These are phyloP conservation scores for Holacanthella duospinosa DNA, from an alignment of 2,888 invertebrate species.

Conservation along the genomic window DNA sequence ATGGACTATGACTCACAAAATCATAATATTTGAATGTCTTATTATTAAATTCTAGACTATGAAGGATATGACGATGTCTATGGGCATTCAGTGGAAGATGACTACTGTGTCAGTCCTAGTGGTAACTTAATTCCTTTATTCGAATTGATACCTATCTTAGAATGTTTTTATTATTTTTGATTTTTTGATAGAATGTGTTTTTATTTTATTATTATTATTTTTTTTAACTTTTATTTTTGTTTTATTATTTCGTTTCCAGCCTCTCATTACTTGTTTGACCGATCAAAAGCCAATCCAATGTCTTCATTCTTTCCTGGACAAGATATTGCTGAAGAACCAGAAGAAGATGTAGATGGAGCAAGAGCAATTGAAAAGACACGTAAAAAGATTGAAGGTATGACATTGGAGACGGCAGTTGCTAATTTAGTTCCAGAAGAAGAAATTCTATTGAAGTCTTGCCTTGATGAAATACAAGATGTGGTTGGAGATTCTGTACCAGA, in stretches of 20 bases:
- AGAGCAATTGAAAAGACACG: conserved; percentile 41
- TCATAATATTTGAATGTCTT: too few relatives aligned
- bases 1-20: too few relatives aligned
- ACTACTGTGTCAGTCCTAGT: conserved; percentile 78
- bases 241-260: conserved; percentile 24
- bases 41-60: conserved; percentile 53
- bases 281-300: conserved; percentile 50
- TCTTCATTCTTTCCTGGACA: conserved; percentile 57
- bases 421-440: conserved; percentile 56
- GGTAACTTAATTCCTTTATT: conserved; percentile 39
- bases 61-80: conserved; percentile 83
- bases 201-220: conserved; percentile 8
- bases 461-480: conserved; percentile 68
- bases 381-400: conserved; percentile 39
- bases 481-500: conserved; percentile 67
- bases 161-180: background rate
- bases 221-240: background rate
- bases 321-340: conserved; percentile 61
- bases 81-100: conserved; percentile 89
- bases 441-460: conserved; percentile 66
- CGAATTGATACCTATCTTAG: background rate
- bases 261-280: conserved; percentile 70
- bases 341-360: conserved; percentile 51
- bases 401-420: conserved; percentile 40
- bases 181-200: conserved; percentile 4